Conservation (phyloP, 2,113 vertebrate species). For the Cygnus buccinator region DNA sequence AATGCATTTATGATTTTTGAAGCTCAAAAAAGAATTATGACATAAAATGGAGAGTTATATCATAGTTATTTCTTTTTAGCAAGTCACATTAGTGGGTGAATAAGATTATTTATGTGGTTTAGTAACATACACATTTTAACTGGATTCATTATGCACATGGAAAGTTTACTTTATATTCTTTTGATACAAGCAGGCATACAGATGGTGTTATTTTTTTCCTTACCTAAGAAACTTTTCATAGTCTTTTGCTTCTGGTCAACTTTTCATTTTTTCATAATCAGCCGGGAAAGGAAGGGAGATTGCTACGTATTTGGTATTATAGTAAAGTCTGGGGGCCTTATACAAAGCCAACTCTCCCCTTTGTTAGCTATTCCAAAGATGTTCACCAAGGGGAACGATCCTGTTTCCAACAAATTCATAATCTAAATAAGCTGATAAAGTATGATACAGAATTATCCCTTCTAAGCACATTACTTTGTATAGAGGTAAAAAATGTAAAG, state of each 20-base stretch:
- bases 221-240: background rate
- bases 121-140: background rate
- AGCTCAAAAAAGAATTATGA: background rate
- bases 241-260: background rate
- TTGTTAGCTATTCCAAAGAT: background rate
- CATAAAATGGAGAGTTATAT: background rate
- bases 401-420: background rate
- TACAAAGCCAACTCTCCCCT: background rate
- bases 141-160: background rate
- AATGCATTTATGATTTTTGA: background rate
- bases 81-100: background rate
- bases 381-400: background rate
- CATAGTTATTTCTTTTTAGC: background rate
- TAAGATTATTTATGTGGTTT: background rate
- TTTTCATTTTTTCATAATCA: background rate
- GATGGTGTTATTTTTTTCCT: background rate
- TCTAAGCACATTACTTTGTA: background rate
- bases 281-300: background rate
- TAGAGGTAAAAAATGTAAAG: background rate
- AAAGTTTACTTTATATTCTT: background rate
- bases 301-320: background rate
- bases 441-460: background rate
- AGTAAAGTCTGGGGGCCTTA: background rate
- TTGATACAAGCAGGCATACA: background rate
- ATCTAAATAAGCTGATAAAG: background rate